Conservation (phyloP, 2,888 invertebrate genomes). For the Zygogramma bicolorata region DNA sequence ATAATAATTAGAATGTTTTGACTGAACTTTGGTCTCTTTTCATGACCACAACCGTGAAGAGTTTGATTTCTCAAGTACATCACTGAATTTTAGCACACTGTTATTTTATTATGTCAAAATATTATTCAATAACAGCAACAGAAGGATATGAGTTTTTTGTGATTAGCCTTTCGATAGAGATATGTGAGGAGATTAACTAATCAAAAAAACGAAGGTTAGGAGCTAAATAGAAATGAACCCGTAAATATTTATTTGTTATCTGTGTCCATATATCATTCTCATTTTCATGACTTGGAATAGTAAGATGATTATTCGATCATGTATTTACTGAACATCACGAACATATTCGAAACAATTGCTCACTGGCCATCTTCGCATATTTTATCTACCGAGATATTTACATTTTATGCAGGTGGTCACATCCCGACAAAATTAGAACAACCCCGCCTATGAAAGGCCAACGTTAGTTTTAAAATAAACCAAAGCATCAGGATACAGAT, state of each 20-base stretch:
- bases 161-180: neutral
- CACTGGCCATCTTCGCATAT: no score
- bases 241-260: no score
- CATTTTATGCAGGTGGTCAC: neutral
- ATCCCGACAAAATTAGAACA: neutral
- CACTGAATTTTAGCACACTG: neutral
- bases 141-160: neutral
- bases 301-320: no score
- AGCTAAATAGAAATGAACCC: no score
- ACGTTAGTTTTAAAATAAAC: conserved; percentile 46
- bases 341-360: no score
- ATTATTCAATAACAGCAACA: neutral
- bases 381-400: no score
- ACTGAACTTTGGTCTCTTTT: neutral
- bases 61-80: neutral
- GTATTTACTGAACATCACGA: no score
- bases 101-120: neutral
- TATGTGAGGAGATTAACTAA: neutral
- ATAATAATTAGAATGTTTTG: neutral
- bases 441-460: conserved; percentile 11
- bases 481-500: conserved; percentile 49
- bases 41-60: neutral
- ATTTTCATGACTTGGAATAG: no score
- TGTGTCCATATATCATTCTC: no score
- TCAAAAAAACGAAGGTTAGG: no score